phyloP scores from a whole-genome alignment of 1,140 invertebrate genomes.

The Paraescarpia echinospica region DNA sequence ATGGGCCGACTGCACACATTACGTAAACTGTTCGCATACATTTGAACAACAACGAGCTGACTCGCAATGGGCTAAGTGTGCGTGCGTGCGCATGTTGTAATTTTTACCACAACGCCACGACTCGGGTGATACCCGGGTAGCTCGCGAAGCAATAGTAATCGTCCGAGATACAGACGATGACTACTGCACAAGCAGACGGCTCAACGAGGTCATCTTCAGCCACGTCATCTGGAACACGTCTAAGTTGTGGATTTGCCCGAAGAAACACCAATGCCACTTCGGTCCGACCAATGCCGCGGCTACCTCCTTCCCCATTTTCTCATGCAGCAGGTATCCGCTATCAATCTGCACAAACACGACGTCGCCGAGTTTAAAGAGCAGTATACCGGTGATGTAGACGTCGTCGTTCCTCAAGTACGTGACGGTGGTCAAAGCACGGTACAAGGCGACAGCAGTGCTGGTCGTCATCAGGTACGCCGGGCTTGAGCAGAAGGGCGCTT shows the following conservation, averaged over 20 bases:
- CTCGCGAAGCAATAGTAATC: no score
- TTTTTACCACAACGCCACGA: no score
- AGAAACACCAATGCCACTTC: background rate
- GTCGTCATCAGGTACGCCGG: background rate
- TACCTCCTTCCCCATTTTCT: background rate
- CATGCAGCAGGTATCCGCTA: no score
- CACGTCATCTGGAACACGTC: background rate
- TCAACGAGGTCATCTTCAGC: background rate
- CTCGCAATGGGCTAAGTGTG: no score
- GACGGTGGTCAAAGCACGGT: conserved; percentile 17
- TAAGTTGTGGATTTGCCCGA: background rate
- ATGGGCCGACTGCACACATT: no score
- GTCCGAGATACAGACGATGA: no score
- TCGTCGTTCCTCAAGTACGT: background rate
- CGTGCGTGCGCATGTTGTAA: no score
- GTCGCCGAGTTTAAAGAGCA: background rate
- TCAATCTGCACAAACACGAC: background rate
- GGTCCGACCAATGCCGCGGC: background rate
- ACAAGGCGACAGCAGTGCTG: background rate
- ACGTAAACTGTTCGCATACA: no score
- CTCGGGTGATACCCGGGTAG: no score
- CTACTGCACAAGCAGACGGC: no score
- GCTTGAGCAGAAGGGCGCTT: background rate
- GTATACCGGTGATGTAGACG: background rate
- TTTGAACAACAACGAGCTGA: no score